phyloP scores from a whole-genome alignment of 2,888 invertebrate species.

The Tipula helvola region DNA sequence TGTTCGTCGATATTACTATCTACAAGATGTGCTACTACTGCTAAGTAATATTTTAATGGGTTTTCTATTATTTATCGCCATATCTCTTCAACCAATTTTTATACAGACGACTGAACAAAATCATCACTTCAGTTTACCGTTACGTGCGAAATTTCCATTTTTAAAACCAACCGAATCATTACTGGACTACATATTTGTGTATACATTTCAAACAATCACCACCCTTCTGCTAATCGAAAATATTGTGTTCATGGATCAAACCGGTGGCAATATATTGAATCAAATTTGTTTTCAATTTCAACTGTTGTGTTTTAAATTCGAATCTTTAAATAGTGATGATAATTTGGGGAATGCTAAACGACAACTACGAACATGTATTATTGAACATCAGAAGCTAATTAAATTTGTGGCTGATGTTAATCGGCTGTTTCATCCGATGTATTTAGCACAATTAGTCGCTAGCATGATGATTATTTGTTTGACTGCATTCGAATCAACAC shows the following conservation, averaged over 20 bases:
- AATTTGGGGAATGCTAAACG: neutral
- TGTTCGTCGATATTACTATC: neutral
- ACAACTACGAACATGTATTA: neutral
- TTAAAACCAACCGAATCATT: neutral
- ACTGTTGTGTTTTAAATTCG: neutral
- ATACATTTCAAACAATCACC: neutral
- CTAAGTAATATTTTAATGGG: neutral
- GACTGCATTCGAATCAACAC: neutral
- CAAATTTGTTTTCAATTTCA: neutral
- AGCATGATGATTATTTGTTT: neutral
- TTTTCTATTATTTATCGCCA: neutral
- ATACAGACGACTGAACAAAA: neutral
- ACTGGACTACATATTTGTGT: neutral
- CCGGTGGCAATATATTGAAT: neutral
- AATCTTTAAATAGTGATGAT: neutral
- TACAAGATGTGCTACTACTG: neutral
- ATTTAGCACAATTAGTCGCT: neutral
- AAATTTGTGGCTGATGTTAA: neutral
- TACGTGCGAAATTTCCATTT: neutral
- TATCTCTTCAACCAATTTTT: neutral
- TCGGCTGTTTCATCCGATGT: neutral
- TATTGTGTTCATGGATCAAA: neutral
- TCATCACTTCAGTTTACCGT: neutral
- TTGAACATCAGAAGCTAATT: neutral
- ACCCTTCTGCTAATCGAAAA: neutral